Percentiles rank a stretch among this genome's conserved stretches.
These are phyloP conservation scores for Apodemia hepburni DNA, from an alignment of 2,888 invertebrate genomes.

Conservation along the genomic window DNA sequence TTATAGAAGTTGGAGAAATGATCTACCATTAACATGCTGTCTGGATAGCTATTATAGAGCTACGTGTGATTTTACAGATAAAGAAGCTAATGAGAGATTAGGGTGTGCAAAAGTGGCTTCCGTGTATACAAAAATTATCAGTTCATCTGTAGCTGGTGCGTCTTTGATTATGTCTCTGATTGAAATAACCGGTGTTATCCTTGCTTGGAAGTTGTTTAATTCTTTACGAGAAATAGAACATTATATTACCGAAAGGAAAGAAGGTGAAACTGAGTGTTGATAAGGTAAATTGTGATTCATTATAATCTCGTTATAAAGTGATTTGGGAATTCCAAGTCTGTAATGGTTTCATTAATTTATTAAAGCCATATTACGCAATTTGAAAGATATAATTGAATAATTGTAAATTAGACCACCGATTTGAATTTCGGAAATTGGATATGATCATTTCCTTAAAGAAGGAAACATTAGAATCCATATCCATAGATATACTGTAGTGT, in stretches of 20 bases:
- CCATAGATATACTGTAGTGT: constrained; percentile 9
- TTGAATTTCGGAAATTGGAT: constrained; percentile 10
- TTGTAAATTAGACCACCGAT: constrained; percentile 26
- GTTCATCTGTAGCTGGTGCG: constrained; percentile 66
- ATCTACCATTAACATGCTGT: constrained; percentile 66
- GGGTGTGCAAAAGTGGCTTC: constrained; percentile 74
- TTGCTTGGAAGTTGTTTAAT: constrained; percentile 67
- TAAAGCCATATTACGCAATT: constrained; percentile 18
- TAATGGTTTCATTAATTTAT: constrained; percentile 18
- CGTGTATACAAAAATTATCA: constrained; percentile 73
- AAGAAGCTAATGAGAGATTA: constrained; percentile 69
- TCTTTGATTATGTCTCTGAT: constrained; percentile 59
- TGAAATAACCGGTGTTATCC: constrained; percentile 58
- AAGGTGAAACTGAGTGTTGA: constrained; percentile 73
- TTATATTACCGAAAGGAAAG: constrained; percentile 67
- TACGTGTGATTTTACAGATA: constrained; percentile 69
- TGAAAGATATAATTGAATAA: not conserved
- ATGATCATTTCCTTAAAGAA: constrained; percentile 58
- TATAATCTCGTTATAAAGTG: constrained; percentile 24
- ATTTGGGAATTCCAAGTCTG: constrained; percentile 19
- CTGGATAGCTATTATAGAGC: constrained; percentile 66
- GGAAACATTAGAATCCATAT: constrained; percentile 51
- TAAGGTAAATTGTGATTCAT: constrained; percentile 29
- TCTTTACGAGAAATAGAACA: constrained; percentile 68
- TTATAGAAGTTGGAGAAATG: constrained; percentile 70